A percentile compares a stretch with the other conserved stretches of the same genome.
Evolutionary conservation across 2,113 vertebrate genomes (phyloP).

Genomic region (Oenanthe melanoleuca): DNA sequence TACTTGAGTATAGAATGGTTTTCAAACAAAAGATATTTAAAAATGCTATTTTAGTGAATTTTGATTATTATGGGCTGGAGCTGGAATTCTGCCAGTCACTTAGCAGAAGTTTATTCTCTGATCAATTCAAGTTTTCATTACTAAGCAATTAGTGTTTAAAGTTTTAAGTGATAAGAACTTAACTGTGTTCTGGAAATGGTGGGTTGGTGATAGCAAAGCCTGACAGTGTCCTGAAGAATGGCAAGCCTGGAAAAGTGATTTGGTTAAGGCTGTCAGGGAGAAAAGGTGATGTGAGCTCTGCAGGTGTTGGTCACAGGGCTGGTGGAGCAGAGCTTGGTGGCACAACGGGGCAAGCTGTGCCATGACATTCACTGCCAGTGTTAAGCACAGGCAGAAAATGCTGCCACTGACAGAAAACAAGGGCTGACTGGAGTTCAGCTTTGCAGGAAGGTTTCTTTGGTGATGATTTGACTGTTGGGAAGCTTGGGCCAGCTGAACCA

Average conservation of each 20-base stretch:
- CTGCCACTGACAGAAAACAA: background rate
- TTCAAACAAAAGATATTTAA: background rate
- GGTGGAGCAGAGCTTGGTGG: background rate
- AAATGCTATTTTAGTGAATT: background rate
- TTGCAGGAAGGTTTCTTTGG: background rate
- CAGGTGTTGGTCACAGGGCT: background rate
- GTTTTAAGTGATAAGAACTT: slow-evolving; percentile 51
- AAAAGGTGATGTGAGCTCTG: background rate
- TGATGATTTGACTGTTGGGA: background rate
- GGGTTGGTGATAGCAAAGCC: background rate
- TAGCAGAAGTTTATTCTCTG: slow-evolving; percentile 47
- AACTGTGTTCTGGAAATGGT: background rate
- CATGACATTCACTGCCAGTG: background rate
- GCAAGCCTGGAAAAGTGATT: background rate
- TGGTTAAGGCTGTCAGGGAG: background rate
- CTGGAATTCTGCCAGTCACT: slow-evolving; percentile 30
- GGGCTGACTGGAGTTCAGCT: background rate
- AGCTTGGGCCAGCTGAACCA: background rate
- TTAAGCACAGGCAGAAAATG: background rate
- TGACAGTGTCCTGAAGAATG: background rate
- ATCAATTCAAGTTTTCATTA: slow-evolving; percentile 64
- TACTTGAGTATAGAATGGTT: background rate
- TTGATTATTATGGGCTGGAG: slow-evolving; percentile 18
- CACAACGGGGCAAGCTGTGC: background rate
- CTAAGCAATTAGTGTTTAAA: slow-evolving; percentile 54